Evolutionary conservation across 2,888 invertebrate genomes (phyloP), one percentile per base, ranked within the genome.

Genomic region (Drosophila cyrtoloma): DNA sequence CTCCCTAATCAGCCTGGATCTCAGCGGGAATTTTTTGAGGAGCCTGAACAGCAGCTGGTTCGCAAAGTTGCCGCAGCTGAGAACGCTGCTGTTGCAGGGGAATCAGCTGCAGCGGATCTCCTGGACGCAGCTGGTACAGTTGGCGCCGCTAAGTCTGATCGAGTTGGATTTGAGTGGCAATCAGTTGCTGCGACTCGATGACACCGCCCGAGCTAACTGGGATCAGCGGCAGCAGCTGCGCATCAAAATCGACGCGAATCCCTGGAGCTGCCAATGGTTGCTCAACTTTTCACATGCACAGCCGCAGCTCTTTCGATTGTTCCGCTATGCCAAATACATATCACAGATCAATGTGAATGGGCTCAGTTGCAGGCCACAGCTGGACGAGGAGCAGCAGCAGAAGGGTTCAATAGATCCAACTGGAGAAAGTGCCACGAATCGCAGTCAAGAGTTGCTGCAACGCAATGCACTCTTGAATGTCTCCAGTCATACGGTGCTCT

Each of bases 291-390:
- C 91, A 1, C 90, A 91, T 37, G 69, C 79, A 2, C 83, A 91
- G 37, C 93, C 93, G 7, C 91, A 93, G 50, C 82, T 91, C 35
- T 93, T 92, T 69, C 91, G 91, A 0, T 77, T 92, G 0, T 91
- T 93, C 53, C 89, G 89, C 37, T 93, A 93, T 61, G 89, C 92
- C 50, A 93, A 93, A 42, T 93, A 89, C 51, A 92, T 93, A 58
- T 92, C 92, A 7, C 91, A 91, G 70, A 92, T 93, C 39, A 93
- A 93, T 82, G 93, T 93, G 0, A 93, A 93, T 66, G 93, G 93
- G 0, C 64, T 93, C 16, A 91, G 92, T 33, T 93, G 93, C 33
- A 56, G n/a, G 22, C 89, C 91, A 0, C 86, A 85, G 28, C 77
- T 86, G 26, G 14, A 30, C 30, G 59, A 72, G n/a, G 59, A 79